Percentiles rank a stretch among this genome's conserved stretches.
Evolutionary conservation across 2,888 invertebrate genomes (phyloP).

Genomic region (Eupithecia dodoneata): DNA sequence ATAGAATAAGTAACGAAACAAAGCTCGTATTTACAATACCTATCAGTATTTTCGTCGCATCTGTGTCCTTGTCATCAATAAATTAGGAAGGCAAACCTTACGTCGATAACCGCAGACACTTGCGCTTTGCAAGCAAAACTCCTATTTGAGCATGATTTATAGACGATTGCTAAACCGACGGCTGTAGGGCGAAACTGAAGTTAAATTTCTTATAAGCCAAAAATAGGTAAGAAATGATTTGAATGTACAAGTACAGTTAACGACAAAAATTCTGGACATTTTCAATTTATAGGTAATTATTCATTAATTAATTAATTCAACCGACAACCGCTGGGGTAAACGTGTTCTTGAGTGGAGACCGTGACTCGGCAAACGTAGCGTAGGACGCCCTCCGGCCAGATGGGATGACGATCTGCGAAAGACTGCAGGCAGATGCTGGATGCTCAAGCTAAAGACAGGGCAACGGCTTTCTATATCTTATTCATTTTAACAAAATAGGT

Average conservation of each 20-base stretch:
- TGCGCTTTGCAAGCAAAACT: constrained; percentile 64
- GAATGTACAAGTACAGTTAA: background rate
- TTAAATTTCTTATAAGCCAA: background rate
- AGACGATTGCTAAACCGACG: constrained; percentile 55
- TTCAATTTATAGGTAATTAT: background rate
- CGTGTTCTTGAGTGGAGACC: too few relatives aligned
- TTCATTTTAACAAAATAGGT: too few relatives aligned
- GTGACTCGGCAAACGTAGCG: too few relatives aligned
- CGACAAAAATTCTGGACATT: background rate
- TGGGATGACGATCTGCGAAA: too few relatives aligned
- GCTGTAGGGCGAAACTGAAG: constrained; percentile 50
- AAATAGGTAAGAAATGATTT: too few relatives aligned
- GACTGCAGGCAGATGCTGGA: too few relatives aligned
- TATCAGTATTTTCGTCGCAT: constrained; percentile 27
- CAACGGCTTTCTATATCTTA: too few relatives aligned
- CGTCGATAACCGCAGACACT: constrained; percentile 45
- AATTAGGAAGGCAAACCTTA: constrained; percentile 33
- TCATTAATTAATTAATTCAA: too few relatives aligned
- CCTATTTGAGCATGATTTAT: constrained; percentile 72
- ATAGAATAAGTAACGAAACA: background rate
- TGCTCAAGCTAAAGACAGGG: too few relatives aligned
- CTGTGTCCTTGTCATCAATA: constrained; percentile 27
- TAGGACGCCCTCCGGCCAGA: too few relatives aligned
- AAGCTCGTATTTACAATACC: constrained; percentile 14
- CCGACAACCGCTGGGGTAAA: too few relatives aligned